A percentile compares a stretch with the other conserved stretches of the same genome.
Evolutionary conservation across 2,113 vertebrate species (phyloP).

Genomic region (Fulmarus glacialis): DNA sequence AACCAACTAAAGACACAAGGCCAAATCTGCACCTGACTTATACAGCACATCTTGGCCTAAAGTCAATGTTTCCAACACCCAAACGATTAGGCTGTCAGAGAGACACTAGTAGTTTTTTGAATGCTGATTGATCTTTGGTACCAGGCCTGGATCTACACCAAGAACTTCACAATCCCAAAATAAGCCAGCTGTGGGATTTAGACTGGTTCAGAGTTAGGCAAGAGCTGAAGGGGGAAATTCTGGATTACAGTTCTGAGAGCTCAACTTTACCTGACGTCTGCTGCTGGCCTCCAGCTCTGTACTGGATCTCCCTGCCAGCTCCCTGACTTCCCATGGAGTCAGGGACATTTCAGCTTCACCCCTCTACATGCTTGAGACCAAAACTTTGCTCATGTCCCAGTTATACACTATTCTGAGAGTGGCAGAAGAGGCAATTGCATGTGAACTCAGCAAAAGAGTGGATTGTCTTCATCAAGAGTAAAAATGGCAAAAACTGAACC

Average conservation of each 20-base stretch:
- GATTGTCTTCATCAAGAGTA: neutral
- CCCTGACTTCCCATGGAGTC: neutral
- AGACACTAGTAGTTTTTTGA: neutral
- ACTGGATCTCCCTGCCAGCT: neutral
- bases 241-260: neutral
- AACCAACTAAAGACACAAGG: fast-evolving
- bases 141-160: neutral
- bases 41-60: neutral
- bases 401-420: neutral
- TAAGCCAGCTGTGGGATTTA: neutral
- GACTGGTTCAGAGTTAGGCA: neutral
- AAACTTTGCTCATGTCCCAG: neutral
- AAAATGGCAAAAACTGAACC: neutral
- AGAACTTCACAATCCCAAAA: neutral
- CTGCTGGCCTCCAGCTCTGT: neutral
- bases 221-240: neutral
- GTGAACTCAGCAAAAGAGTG: neutral
- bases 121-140: neutral
- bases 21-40: neutral
- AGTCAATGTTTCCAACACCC: neutral
- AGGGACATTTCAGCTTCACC: neutral
- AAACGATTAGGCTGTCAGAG: neutral
- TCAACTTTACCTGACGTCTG: neutral
- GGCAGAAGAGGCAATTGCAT: neutral
- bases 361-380: neutral